Percentiles rank a stretch among this genome's conserved stretches.
Conservation (phyloP, 2,888 invertebrate genomes). For the Pogonocherus hispidulus region DNA sequence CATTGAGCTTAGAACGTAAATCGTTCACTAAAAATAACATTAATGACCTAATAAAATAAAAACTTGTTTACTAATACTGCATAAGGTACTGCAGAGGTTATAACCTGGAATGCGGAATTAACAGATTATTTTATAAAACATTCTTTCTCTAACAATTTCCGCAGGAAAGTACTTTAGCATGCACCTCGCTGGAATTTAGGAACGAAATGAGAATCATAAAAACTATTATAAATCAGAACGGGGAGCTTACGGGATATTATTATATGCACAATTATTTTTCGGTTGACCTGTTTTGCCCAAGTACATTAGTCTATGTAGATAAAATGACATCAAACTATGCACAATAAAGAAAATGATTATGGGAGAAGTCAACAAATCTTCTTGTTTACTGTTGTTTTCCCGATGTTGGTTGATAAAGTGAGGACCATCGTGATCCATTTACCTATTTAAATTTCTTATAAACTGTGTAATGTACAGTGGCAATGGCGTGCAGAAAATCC, state of each 20-base stretch:
- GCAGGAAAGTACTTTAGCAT: background rate
- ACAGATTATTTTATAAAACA: background rate
- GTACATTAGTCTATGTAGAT: background rate
- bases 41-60: too few species aligned
- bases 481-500: too few species aligned
- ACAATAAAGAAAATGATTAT: background rate
- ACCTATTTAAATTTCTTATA: too few species aligned
- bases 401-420: too few species aligned
- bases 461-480: too few species aligned
- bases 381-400: too few species aligned
- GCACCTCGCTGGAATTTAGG: background rate
- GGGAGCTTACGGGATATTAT: background rate
- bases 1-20: too few species aligned
- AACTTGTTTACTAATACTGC: too few species aligned
- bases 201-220: background rate
- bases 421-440: too few species aligned
- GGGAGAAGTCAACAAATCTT: background rate
- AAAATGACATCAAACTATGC: background rate
- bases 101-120: background rate
- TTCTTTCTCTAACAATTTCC: background rate
- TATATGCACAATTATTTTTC: constrained; percentile 2
- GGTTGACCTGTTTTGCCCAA: background rate
- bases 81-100: too few species aligned
- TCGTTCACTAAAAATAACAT: too few species aligned
- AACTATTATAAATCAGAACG: background rate